Base-by-base conservation (phyloP, 2,113 vertebrate genomes). In the Scomber scombrus region DNA sequence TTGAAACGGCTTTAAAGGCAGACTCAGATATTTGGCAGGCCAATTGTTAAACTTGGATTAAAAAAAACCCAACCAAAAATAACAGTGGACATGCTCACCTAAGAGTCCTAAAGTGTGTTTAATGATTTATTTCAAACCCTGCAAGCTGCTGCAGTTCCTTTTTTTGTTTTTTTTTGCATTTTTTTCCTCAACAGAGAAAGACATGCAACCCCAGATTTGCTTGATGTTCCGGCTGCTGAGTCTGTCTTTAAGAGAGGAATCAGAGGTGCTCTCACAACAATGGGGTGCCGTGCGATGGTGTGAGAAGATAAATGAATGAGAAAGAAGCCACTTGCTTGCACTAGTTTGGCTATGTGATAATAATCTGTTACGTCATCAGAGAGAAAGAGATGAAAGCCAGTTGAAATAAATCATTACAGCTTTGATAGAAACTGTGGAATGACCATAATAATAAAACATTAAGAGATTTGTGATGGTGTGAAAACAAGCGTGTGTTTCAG, bases 401-500 rank as follows among this genome's bases (percentile, higher is more conserved):
- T 8, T 49, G 47, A 68, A 16, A 68, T 54, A 87, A 91, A 87
- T 86, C 54, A 72, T 66, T 52, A 21, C 4, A 11, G 58, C 56
- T 73, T 75, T 75, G 29, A 89, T 58, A 54, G 67, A 72, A 45
- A 8, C 57, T 57, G 57, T 16, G 54, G 31, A 57, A 49, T 49
- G 75, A 71, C 74, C 21, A 47, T 64, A 62, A 68, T 58, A 21
- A 12, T 16, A 21, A 11, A 11, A 7, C 5, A 9, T 40, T 68
- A 67, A 75, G 23, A 69, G 56, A 81, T 62, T 21, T 70, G 50
- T 55, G 47, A 75, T 12, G 12, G 63, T 46, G 9, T 29, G 52
- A 82, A 80, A 78, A 76, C 52, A 84, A 68, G 19, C 10, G 56
- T 34, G 26, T 57, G 43, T 43, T 69, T 43, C 82, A 75, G 58